phyloP scores from a whole-genome alignment of 2,888 invertebrate species.

The Tanaodytes sp. region DNA sequence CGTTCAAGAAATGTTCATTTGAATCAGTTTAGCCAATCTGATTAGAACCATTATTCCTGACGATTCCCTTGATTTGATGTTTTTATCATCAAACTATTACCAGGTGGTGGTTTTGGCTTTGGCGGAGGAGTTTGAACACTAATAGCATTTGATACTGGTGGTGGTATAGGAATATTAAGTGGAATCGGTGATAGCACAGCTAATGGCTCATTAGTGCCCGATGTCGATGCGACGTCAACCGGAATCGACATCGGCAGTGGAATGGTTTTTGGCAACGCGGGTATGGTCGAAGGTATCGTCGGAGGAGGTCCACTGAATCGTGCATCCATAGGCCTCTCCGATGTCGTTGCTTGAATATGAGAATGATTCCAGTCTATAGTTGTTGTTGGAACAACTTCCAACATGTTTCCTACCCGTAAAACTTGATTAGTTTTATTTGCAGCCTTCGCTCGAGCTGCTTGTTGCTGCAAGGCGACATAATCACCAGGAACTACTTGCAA shows the following conservation, averaged over 20 bases:
- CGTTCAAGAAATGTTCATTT: no score
- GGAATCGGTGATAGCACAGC: constrained; percentile 57
- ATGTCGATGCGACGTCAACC: constrained; percentile 28
- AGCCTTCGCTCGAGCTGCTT: constrained; percentile 46
- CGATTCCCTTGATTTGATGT: no score
- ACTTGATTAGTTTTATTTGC: constrained; percentile 57
- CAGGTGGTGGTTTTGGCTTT: constrained; percentile 57
- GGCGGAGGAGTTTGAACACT: constrained; percentile 40
- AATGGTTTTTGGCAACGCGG: constrained; percentile 35
- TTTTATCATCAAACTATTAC: constrained; percentile 41
- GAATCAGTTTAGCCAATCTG: no score
- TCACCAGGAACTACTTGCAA: constrained; percentile 77
- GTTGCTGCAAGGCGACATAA: constrained; percentile 57
- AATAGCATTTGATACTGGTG: constrained; percentile 55
- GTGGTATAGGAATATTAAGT: constrained; percentile 56
- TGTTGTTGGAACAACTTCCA: constrained; percentile 70
- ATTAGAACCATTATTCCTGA: no score
- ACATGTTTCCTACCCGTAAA: constrained; percentile 70
- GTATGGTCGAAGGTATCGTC: constrained; percentile 28
- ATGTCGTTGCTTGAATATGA: constrained; percentile 8
- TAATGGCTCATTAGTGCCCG: constrained; percentile 19
- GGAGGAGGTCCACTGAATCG: constrained; percentile 29
- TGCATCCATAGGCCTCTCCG: constrained; percentile 16
- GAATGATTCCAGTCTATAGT: constrained; percentile 67
- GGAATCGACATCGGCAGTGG: constrained; percentile 60